These are phyloP conservation scores for Taenaris catops DNA, from an alignment of 2,888 invertebrate species.

Conservation along the genomic window DNA sequence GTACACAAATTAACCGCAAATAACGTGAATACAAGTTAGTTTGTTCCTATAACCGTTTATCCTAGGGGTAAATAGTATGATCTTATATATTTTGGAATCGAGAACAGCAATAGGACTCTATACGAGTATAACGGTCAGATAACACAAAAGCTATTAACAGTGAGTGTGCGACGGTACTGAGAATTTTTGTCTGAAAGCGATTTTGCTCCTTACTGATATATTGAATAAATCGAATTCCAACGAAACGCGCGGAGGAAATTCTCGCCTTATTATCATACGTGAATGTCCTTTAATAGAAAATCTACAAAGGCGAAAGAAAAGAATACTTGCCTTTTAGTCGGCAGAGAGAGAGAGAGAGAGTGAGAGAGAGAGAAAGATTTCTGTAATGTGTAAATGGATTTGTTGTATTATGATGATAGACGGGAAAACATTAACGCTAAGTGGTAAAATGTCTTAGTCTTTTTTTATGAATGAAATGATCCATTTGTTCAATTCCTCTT, in stretches of 20 bases:
- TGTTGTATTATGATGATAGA: slow-evolving; percentile 1
- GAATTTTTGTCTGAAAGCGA: slow-evolving; percentile 12
- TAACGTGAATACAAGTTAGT: no score
- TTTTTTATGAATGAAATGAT: no score
- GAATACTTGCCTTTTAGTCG: slow-evolving; percentile 8
- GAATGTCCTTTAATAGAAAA: slow-evolving; percentile 28
- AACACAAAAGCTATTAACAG: background rate
- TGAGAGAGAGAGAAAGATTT: no score
- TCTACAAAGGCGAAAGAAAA: slow-evolving; percentile 11
- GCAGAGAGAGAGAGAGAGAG: no score
- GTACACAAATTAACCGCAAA: no score
- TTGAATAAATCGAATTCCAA: slow-evolving; percentile 52
- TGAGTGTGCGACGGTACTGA: background rate
- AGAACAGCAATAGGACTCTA: no score
- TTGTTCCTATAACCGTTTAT: no score
- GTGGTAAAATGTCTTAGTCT: no score
- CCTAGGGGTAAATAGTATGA: no score
- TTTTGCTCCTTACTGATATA: slow-evolving; percentile 25
- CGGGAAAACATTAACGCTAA: background rate
- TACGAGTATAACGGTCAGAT: background rate
- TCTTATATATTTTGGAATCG: no score
- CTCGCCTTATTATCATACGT: slow-evolving; percentile 37
- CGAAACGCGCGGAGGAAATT: slow-evolving; percentile 32
- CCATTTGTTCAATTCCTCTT: no score
- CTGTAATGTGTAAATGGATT: slow-evolving; percentile 2